Percentiles rank a stretch among this genome's conserved stretches.
These are phyloP conservation scores for Neodiprion lecontei DNA, from an alignment of 1,140 invertebrate species.

Conservation along the genomic window DNA sequence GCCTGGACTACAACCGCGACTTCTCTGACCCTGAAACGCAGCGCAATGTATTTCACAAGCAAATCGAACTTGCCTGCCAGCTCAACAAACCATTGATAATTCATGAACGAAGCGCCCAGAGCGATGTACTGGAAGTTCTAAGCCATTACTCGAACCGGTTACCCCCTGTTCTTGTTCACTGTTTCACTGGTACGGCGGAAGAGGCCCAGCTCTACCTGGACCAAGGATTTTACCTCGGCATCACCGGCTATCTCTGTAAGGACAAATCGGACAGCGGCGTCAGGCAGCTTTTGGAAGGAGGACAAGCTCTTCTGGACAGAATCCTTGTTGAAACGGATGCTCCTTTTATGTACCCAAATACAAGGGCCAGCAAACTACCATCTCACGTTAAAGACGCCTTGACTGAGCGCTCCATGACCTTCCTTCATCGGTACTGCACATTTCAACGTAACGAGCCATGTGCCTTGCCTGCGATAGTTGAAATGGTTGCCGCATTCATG, in stretches of 20 bases:
- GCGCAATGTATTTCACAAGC: conserved; percentile 86
- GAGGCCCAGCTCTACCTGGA: conserved; percentile 88
- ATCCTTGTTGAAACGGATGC: conserved; percentile 92
- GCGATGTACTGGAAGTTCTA: conserved; percentile 75
- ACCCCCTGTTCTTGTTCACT: conserved; percentile 88
- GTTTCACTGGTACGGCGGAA: conserved; percentile 88
- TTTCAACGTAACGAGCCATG: conserved; percentile 97
- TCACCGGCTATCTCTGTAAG: conserved; percentile 92
- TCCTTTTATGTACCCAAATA: conserved; percentile 96
- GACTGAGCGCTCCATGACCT: conserved; percentile 81
- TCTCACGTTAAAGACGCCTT: conserved; percentile 84
- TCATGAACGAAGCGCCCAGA: conserved; percentile 90
- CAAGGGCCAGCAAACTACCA: conserved; percentile 89
- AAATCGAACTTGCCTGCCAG: conserved; percentile 86
- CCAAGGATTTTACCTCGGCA: conserved; percentile 85
- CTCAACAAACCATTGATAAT: conserved; percentile 89
- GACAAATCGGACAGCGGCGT: conserved; percentile 93
- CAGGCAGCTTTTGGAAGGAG: conserved; percentile 80
- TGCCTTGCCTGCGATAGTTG: conserved; percentile 89
- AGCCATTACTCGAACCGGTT: conserved; percentile 65
- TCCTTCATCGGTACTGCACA: conserved; percentile 82
- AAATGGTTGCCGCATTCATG: conserved; percentile 93
- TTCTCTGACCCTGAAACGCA: conserved; percentile 91
- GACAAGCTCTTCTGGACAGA: conserved; percentile 81
- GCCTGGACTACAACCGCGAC: conserved; percentile 92